These are phyloP conservation scores for Trachelus stipa DNA, from an alignment of 2,888 invertebrate species.

Conservation along the genomic window DNA sequence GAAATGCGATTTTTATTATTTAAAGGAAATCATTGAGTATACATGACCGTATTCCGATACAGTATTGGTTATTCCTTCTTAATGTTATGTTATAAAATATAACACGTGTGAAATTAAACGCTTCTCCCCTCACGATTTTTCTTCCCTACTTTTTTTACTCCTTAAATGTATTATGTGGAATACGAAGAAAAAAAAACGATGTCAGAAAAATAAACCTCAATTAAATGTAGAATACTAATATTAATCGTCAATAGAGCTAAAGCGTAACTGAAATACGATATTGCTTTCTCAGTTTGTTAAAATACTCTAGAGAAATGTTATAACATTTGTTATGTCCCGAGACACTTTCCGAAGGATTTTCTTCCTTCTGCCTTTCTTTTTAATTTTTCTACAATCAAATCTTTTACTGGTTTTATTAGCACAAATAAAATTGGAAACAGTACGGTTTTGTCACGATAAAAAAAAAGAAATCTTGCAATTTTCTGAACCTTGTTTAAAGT, in stretches of 20 bases:
- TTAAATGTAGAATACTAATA: neutral
- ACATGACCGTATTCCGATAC: neutral
- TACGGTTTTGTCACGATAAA: neutral
- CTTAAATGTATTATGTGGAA: neutral
- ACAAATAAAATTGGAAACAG: neutral
- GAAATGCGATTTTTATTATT: neutral
- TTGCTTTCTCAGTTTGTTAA: neutral
- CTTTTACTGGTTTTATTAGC: neutral
- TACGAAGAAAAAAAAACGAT: neutral
- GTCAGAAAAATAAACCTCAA: neutral
- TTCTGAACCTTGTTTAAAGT: neutral
- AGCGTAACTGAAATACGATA: neutral
- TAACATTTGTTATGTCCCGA: no score
- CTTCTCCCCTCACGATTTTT: neutral
- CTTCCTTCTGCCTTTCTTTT: neutral
- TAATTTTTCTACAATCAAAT: neutral
- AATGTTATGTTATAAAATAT: neutral
- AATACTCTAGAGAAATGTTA: neutral
- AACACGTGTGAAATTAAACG: neutral
- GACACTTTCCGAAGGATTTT: neutral
- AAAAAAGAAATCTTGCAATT: neutral
- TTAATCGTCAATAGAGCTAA: neutral
- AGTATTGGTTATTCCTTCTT: neutral
- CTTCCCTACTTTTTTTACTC: neutral
- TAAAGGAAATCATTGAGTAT: neutral